Evolutionary conservation across 2,888 invertebrate species (phyloP), one percentile per base, ranked within the genome.

Genomic region (Amphipyra berbera): DNA sequence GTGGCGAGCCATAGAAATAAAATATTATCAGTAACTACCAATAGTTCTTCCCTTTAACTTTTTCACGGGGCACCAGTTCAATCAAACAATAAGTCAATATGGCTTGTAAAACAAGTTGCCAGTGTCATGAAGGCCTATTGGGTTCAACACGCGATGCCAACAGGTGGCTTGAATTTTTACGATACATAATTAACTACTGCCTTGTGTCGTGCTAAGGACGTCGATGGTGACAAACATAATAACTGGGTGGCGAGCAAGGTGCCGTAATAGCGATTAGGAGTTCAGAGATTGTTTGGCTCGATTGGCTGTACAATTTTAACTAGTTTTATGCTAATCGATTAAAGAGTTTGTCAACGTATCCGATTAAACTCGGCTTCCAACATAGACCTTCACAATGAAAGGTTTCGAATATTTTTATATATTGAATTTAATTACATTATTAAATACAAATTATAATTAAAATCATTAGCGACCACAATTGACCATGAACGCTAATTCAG

Each of bases 131-230:
- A 61, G 50, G 68, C 61, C 68, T 68, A 70, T 40, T 30, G 56
- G 67, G 38, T 33, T 48, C 56, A 46, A 54, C 80, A 82, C 77
- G 82, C 78, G 68, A 78, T 59, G 46, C 61, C 83, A 82, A 84
- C 84, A 83, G 81, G 83, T 84, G 74, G 74, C 50, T 48, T 41
- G 72, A 67, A 78, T 76, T 78, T 79, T 78, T 68, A 78, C 72
- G 73, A 71, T 79, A 68, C 76, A 77, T 79, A 76, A 79, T 77
- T 79, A 79, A 76, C 59, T 69, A 50, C 45, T 47, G 37, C 27
- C 35, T n/a, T 52, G 41, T 44, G 35, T 12, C 52, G 58, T n/a
- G 37, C 45, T 54, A 33, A 47, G 54, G 59, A 54, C 64, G 52
- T 46, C 33, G 15, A 33, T 56, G 33, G 38, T 46, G 54, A 50